Base-by-base conservation (phyloP, 1,140 invertebrate species). In the Drosophila insularis region DNA sequence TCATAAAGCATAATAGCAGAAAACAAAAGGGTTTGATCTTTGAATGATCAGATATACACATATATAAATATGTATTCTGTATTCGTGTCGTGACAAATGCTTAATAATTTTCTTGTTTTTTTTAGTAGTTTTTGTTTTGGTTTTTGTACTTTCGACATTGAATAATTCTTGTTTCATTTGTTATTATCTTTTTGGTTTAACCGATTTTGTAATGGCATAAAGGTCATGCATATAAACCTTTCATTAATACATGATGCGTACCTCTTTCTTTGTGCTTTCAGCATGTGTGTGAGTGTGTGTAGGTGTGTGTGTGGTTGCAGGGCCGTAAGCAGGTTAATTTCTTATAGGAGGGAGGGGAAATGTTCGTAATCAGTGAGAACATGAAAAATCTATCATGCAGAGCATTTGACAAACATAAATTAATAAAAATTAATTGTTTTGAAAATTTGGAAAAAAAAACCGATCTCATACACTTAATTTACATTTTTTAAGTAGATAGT, bases 71-170 rank as follows among this genome's bases (percentile, higher is more conserved):
- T 17, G 14, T 56, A 17, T 17, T 35, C 27, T 56, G 55, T 31
- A 56, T 75, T 32, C 54, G 55, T 72, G 59, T 62, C 63, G 74
- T 68, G 65, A 69, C 74, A 81, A 78, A 78, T 79, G 75, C 78
- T 63, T 74, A 71, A 56, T 68, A 43, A 67, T 72, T 63, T 77
- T 46, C 39, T 68, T 27, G 27, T 46, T 50, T 59, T 53, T 11
- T 21, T 43, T 73, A 14, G 13, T 72, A 70, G 66, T 74, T 60
- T 53, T 63, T 37, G 11, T 37, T 37, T 37, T 37, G 11, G 35
- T 37, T 70, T 80, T 81, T 81, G 80, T 82, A 82, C 80, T 82
- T 75, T 84, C 54, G 84, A 87, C 82, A 64, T 77, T 75, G 79
- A 81, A 87, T 78, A 72, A 77, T 78, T 50, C 19, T 46, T 46